phyloP scores from a whole-genome alignment of 2,888 invertebrate genomes.

The Phorcus lineatus region DNA sequence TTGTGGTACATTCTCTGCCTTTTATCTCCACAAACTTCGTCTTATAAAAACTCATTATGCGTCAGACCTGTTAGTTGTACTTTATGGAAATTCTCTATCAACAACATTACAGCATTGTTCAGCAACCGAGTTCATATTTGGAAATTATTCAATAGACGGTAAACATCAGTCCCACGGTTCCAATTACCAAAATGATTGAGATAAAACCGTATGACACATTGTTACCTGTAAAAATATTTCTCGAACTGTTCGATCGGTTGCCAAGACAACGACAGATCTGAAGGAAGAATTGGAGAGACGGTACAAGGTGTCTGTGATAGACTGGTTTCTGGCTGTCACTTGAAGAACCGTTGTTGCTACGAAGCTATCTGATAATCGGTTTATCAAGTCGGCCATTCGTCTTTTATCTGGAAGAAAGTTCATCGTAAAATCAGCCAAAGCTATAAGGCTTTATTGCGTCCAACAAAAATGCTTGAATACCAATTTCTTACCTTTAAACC shows the following conservation, averaged over 20 bases:
- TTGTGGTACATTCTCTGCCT: no score
- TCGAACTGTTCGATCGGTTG: neutral
- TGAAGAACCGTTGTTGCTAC: neutral
- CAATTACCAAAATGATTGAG: no score
- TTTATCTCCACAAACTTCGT: no score
- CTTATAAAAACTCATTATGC: no score
- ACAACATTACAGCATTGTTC: no score
- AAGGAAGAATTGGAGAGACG: neutral
- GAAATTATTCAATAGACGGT: no score
- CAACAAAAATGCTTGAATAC: no score
- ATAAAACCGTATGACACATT: neutral
- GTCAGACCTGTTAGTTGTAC: no score
- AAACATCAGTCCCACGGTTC: no score
- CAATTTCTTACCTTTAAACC: no score
- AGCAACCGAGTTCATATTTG: no score
- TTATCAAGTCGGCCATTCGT: neutral
- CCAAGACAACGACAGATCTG: neutral
- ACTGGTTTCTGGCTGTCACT: neutral
- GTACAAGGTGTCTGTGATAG: neutral
- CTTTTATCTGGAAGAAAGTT: neutral
- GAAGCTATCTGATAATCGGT: neutral
- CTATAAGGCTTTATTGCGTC: neutral
- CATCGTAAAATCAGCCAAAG: neutral
- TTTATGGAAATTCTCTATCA: no score
- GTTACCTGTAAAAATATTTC: constrained; percentile 21